These are phyloP conservation scores for Paracanthobrama guichenoti DNA, from an alignment of 2,113 vertebrate species.

Conservation along the genomic window DNA sequence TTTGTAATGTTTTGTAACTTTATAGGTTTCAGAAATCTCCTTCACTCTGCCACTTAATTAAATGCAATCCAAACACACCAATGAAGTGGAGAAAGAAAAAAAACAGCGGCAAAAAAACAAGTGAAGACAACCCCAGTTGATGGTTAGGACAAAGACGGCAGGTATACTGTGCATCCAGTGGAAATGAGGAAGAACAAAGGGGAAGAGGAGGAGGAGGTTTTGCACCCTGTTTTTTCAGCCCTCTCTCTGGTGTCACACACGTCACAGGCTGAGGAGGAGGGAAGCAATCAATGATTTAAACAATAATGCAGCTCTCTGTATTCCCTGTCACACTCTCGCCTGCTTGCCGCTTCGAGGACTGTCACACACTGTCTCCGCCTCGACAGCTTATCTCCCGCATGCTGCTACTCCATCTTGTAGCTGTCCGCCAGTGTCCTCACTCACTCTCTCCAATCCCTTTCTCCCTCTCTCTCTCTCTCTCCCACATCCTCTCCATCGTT, in stretches of 20 bases:
- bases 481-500: slow-evolving; percentile 41
- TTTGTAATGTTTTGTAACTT: not conserved
- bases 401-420: slow-evolving; percentile 68
- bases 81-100: slow-evolving; percentile 9
- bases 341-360: slow-evolving; percentile 64
- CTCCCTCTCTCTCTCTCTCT: slow-evolving; percentile 34
- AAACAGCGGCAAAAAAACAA: slow-evolving; percentile 1
- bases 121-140: slow-evolving; percentile 31
- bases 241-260: slow-evolving; percentile 60
- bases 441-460: slow-evolving; percentile 45
- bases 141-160: slow-evolving; percentile 52
- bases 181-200: slow-evolving; percentile 63
- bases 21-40: not conserved
- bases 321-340: slow-evolving; percentile 79
- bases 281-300: slow-evolving; percentile 81
- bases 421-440: slow-evolving; percentile 59
- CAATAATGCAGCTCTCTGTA: slow-evolving; percentile 80
- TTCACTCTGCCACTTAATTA: not conserved
- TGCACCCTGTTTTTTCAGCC: slow-evolving; percentile 51
- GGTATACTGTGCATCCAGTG: slow-evolving; percentile 46
- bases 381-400: slow-evolving; percentile 68
- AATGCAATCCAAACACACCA: not conserved
- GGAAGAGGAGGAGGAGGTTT: slow-evolving; percentile 47
- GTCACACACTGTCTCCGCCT: slow-evolving; percentile 66
- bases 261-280: slow-evolving; percentile 57